phyloP scores from a whole-genome alignment of 2,888 invertebrate genomes.

The Ecdyonurus torrentis region DNA sequence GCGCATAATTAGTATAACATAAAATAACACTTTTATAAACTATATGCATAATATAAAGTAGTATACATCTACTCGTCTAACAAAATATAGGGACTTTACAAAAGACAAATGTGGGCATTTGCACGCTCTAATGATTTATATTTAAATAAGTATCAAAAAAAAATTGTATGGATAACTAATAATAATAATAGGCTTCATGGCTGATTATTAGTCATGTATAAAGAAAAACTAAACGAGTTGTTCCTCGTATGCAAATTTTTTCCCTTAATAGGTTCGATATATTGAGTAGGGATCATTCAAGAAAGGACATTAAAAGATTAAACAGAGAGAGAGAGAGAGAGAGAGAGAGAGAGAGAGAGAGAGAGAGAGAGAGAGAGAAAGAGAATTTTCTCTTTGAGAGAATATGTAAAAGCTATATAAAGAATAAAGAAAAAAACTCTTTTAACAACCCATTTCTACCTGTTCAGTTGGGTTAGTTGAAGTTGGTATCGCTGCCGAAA shows the following conservation, averaged over 20 bases:
- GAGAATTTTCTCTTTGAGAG: not conserved
- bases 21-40: too few species aligned
- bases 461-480: conserved; percentile 6
- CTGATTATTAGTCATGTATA: not conserved
- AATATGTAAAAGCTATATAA: not conserved
- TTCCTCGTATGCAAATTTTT: not conserved
- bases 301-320: not conserved
- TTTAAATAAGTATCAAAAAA: not conserved
- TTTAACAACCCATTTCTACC: conserved; percentile 5
- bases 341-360: not conserved
- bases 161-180: not conserved
- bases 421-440: not conserved
- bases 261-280: not conserved
- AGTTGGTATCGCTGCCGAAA: not conserved
- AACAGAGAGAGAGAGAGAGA: not conserved
- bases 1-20: too few species aligned
- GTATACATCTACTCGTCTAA: conserved; percentile 1
- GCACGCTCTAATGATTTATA: conserved; percentile 3
- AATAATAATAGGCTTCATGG: not conserved
- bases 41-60: too few species aligned
- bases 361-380: not conserved
- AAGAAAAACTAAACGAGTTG: not conserved
- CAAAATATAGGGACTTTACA: not conserved
- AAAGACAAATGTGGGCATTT: conserved; percentile 9
- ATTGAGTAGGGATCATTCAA: not conserved